Evolutionary conservation across 30 jellyfish, hydroid and myxozoan genomes (phyloP).

Genomic region (Pseudorhiza aurosa): DNA sequence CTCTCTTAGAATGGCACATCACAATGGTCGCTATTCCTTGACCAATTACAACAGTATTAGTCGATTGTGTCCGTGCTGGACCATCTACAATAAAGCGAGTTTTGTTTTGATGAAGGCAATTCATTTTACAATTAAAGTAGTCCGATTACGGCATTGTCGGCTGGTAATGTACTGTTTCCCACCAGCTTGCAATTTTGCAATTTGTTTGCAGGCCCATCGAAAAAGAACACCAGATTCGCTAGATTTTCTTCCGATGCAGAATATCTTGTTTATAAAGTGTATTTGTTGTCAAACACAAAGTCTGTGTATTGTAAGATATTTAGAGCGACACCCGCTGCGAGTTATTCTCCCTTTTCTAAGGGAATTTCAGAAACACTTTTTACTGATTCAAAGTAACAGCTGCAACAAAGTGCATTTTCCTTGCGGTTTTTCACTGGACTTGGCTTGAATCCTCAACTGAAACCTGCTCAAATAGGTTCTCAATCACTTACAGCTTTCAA

Average conservation of each 20-base stretch:
- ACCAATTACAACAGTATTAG: constrained; percentile 16
- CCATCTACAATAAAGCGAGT: constrained; percentile 4
- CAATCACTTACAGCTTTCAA: no score
- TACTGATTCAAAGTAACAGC: neutral
- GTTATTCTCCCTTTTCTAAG: neutral
- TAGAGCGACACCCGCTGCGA: neutral
- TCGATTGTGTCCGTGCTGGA: neutral
- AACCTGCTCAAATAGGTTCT: no score
- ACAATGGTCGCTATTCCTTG: constrained; percentile 43
- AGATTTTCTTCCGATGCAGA: constrained; percentile 24
- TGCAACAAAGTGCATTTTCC: no score
- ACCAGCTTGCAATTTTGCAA: constrained; percentile 31
- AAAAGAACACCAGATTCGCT: constrained; percentile 2
- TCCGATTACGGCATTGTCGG: constrained; percentile 29
- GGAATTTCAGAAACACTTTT: neutral
- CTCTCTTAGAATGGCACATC: neutral
- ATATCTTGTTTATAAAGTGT: constrained; percentile 9
- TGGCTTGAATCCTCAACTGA: no score
- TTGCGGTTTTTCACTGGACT: no score
- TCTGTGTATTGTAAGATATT: constrained; percentile 5
- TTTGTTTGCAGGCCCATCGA: constrained; percentile 30
- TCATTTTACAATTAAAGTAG: neutral
- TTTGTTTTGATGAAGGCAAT: constrained; percentile 5
- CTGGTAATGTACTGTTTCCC: constrained; percentile 20
- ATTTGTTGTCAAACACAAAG: constrained; percentile 15